These are phyloP conservation scores for Caenorhabditis doughertyi DNA, from an alignment of 2,888 invertebrate species.

Conservation along the genomic window DNA sequence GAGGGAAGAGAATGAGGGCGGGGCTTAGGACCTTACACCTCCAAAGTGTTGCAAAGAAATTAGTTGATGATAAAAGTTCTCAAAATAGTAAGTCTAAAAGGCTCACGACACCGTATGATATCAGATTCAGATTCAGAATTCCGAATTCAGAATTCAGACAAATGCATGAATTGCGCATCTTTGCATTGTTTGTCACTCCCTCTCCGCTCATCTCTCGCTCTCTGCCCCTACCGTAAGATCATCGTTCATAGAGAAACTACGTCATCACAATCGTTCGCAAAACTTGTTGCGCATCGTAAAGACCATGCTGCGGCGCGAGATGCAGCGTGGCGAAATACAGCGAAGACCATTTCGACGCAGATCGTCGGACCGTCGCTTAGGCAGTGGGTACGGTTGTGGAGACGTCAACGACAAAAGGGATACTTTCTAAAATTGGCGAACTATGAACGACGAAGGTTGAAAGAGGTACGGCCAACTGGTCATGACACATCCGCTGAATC, in stretches of 20 bases:
- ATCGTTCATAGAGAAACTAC: slow-evolving; percentile 74
- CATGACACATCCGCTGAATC: slow-evolving; percentile 9
- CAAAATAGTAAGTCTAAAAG: neutral
- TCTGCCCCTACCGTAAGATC: slow-evolving; percentile 69
- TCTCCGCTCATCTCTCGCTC: slow-evolving; percentile 60
- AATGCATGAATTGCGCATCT: slow-evolving; percentile 53
- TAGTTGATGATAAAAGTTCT: neutral
- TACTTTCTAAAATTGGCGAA: slow-evolving; percentile 70
- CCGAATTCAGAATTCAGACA: slow-evolving; percentile 23
- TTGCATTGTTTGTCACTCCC: slow-evolving; percentile 58
- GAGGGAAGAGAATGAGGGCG: slow-evolving; percentile 27
- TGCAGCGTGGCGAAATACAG: slow-evolving; percentile 66
- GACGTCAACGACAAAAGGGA: slow-evolving; percentile 38
- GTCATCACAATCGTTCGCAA: slow-evolving; percentile 73
- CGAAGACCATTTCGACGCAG: slow-evolving; percentile 67
- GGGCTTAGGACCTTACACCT: slow-evolving; percentile 10
- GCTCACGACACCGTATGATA: too few species aligned
- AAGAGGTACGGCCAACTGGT: slow-evolving; percentile 49
- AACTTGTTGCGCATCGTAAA: slow-evolving; percentile 66
- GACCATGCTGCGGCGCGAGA: slow-evolving; percentile 56
- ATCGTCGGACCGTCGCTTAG: slow-evolving; percentile 24
- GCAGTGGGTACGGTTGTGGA: slow-evolving; percentile 50
- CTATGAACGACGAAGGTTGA: slow-evolving; percentile 75
- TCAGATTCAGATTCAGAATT: slow-evolving; percentile 2
- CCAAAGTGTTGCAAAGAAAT: neutral